A percentile compares a stretch with the other conserved stretches of the same genome.
These are phyloP conservation scores for Ianthella basta DNA, from an alignment of 37 sponge, comb jelly and placozoan species.

Conservation along the genomic window DNA sequence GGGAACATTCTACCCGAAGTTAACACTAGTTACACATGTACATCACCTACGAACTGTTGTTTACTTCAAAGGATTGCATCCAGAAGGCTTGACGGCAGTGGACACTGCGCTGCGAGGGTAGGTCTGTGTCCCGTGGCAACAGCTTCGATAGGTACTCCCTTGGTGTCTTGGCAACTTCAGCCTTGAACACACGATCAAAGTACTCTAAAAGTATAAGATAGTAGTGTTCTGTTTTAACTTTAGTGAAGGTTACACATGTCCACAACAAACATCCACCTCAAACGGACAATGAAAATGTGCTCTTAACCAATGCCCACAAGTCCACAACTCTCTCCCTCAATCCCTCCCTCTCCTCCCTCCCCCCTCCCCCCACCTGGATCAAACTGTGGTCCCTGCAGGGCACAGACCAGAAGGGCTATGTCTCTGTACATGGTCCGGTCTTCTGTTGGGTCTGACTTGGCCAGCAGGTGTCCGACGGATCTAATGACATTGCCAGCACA, in stretches of 20 bases:
- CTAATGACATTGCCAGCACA: background rate
- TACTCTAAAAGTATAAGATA: background rate
- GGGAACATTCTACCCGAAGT: no score
- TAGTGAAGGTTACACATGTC: no score
- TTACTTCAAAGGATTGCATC: background rate
- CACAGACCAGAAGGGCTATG: slow-evolving; percentile 18
- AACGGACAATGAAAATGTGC: no score
- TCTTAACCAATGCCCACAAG: no score
- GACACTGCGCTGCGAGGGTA: slow-evolving; percentile 2
- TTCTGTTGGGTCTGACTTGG: background rate
- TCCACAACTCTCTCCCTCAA: no score
- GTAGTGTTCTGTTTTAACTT: no score
- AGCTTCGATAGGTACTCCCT: background rate
- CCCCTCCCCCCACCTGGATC: background rate
- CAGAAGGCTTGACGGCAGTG: background rate
- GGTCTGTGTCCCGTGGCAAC: slow-evolving; percentile 6
- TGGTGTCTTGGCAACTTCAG: background rate
- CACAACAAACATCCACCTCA: no score
- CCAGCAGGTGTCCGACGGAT: background rate
- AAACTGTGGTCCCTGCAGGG: slow-evolving; percentile 29
- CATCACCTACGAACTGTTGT: no score
- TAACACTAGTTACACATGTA: no score
- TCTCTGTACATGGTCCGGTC: slow-evolving; percentile 25
- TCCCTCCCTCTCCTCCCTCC: no score
- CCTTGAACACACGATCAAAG: background rate